These are phyloP conservation scores for Pampus argenteus DNA, from an alignment of 2,797 vertebrate genomes.

Conservation along the genomic window DNA sequence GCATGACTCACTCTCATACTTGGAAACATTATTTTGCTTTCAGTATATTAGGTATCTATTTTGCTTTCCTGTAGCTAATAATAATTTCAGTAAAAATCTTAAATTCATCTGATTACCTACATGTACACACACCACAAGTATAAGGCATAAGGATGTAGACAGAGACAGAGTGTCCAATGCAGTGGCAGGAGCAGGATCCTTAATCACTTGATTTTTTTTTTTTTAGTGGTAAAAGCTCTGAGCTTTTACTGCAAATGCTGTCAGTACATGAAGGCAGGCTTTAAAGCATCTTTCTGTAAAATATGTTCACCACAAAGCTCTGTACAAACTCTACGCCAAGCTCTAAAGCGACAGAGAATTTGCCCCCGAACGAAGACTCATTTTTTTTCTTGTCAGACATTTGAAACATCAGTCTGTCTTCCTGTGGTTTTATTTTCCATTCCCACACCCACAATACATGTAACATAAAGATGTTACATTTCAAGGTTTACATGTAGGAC, in stretches of 20 bases:
- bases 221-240: no score
- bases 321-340: slow-evolving; percentile 18
- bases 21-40: slow-evolving; percentile 3
- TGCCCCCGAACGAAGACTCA: slow-evolving; percentile 30
- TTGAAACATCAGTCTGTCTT: slow-evolving; percentile 57
- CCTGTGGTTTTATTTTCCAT: slow-evolving; percentile 71
- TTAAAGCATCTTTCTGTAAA: slow-evolving; percentile 42
- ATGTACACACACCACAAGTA: not conserved
- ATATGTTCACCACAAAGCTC: slow-evolving; percentile 45
- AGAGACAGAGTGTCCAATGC: slow-evolving; percentile 11
- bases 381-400: slow-evolving; percentile 36
- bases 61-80: not conserved
- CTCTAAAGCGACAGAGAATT: slow-evolving; percentile 30
- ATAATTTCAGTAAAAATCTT: slow-evolving; percentile 6
- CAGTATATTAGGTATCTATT: not conserved
- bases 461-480: slow-evolving; percentile 30
- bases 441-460: slow-evolving; percentile 48
- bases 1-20: not conserved
- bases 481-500: no score
- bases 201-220: slow-evolving; percentile 39
- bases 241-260: slow-evolving; percentile 38
- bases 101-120: not conserved
- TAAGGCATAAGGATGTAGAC: not conserved
- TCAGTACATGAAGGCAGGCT: slow-evolving; percentile 25
- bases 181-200: slow-evolving; percentile 17